phyloP scores from a whole-genome alignment of 2,888 invertebrate genomes.

The Ectemnius cavifrons region DNA sequence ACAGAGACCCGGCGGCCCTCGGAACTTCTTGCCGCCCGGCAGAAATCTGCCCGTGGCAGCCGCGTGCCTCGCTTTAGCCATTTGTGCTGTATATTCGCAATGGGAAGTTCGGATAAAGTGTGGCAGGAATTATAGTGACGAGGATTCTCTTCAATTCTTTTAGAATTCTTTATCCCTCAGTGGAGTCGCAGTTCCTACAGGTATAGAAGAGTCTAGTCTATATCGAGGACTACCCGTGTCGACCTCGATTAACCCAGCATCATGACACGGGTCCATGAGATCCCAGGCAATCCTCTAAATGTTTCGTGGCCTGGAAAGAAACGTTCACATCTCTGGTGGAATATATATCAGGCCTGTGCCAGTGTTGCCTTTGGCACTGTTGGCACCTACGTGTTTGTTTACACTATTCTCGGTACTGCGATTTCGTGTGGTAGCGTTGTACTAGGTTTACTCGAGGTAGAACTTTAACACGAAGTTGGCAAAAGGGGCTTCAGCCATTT shows the following conservation, averaged over 20 bases:
- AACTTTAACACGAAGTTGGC: too few relatives aligned
- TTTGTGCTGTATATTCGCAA: too few relatives aligned
- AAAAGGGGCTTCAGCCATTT: too few relatives aligned
- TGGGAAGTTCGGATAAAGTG: too few relatives aligned
- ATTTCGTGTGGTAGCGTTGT: too few relatives aligned
- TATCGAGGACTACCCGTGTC: background rate
- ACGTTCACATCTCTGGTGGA: background rate
- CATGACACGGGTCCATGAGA: background rate
- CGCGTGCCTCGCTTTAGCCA: constrained; percentile 3
- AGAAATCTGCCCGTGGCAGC: constrained; percentile 10
- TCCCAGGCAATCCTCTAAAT: background rate
- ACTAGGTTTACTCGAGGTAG: too few relatives aligned
- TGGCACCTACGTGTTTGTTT: background rate
- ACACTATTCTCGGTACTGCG: background rate
- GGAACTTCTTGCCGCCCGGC: constrained; percentile 23
- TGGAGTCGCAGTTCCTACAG: too few relatives aligned
- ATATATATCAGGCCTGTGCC: background rate
- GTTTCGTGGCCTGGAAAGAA: constrained; percentile 19
- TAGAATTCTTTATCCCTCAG: too few relatives aligned
- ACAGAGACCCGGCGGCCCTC: constrained; percentile 41
- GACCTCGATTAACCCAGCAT: constrained; percentile 2
- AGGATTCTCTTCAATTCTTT: too few relatives aligned
- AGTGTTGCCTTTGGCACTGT: constrained; percentile 2
- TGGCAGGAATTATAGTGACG: too few relatives aligned
- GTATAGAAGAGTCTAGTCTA: too few relatives aligned